Conservation (phyloP, 2,797 vertebrate genomes). For the Synaphobranchus kaupii region DNA sequence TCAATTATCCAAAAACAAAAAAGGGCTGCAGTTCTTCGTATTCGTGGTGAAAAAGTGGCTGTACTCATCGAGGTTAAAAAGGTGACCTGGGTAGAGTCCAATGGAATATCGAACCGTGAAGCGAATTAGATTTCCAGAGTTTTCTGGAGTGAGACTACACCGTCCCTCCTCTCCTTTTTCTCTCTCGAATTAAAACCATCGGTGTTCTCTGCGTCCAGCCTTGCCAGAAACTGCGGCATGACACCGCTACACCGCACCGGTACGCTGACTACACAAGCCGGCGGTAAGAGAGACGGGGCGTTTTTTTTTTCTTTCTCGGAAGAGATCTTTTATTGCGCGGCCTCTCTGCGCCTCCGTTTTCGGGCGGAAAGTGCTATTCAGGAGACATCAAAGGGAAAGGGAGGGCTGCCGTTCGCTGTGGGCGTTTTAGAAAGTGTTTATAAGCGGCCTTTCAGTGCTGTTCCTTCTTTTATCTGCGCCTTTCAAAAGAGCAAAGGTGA, state of each 20-base stretch:
- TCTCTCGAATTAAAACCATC: constrained; percentile 13
- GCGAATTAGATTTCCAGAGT: not conserved
- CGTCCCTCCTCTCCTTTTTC: not conserved
- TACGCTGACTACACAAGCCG: not conserved
- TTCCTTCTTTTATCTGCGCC: not conserved
- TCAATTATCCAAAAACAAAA: not conserved
- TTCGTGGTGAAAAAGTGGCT: not conserved
- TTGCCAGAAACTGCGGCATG: not conserved
- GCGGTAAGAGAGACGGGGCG: not conserved
- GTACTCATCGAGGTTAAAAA: constrained; percentile 5
- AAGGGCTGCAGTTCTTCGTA: not conserved
- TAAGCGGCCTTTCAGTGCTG: not conserved
- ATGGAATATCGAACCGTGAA: not conserved
- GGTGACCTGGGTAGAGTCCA: not conserved
- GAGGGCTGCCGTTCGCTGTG: not conserved
- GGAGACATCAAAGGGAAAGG: not conserved
- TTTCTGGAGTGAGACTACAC: not conserved
- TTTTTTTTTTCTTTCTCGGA: not conserved
- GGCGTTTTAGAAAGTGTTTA: not conserved
- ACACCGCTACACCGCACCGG: not conserved
- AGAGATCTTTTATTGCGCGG: not conserved
- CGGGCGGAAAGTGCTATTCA: not conserved
- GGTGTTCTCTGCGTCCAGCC: not conserved
- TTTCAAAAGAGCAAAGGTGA: not conserved
- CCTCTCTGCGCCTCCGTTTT: too few relatives aligned